A percentile compares a stretch with the other conserved stretches of the same genome.
These are phyloP conservation scores for Drosophila quadrilineata DNA, from an alignment of 1,140 invertebrate genomes.

Conservation along the genomic window DNA sequence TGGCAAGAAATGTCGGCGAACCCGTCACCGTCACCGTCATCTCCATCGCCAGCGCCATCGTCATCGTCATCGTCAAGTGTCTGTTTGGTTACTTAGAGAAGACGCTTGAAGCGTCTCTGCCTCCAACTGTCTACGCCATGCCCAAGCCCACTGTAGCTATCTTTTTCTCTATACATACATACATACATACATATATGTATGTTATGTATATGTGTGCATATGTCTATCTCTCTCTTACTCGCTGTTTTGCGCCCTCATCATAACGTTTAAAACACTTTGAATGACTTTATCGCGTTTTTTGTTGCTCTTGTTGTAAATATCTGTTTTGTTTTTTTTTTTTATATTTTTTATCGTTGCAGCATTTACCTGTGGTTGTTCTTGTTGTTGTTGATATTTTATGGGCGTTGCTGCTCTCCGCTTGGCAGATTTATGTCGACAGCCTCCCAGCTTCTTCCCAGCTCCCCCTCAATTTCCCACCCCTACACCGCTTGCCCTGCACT, in stretches of 20 bases:
- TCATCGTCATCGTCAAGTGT: too few relatives aligned
- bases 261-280: conserved; percentile 59
- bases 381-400: conserved; percentile 55
- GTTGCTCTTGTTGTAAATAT: neutral
- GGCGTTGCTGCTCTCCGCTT: conserved; percentile 51
- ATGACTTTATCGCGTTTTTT: conserved; percentile 64
- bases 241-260: neutral
- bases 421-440: conserved; percentile 62
- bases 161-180: too few relatives aligned
- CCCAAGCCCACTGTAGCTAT: too few relatives aligned
- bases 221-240: too few relatives aligned
- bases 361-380: conserved; percentile 49
- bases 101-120: neutral
- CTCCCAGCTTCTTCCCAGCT: neutral
- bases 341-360: conserved; percentile 65
- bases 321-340: too few relatives aligned
- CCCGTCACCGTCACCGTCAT: too few relatives aligned
- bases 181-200: too few relatives aligned
- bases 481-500: neutral
- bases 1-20: conserved; percentile 32
- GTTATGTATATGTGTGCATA: too few relatives aligned
- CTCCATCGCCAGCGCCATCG: too few relatives aligned
- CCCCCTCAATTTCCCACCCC: neutral
- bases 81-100: conserved; percentile 10
- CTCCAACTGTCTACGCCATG: neutral